Evolutionary conservation across 2,113 vertebrate genomes (phyloP).

Genomic region (Cricetomys ansorgei): DNA sequence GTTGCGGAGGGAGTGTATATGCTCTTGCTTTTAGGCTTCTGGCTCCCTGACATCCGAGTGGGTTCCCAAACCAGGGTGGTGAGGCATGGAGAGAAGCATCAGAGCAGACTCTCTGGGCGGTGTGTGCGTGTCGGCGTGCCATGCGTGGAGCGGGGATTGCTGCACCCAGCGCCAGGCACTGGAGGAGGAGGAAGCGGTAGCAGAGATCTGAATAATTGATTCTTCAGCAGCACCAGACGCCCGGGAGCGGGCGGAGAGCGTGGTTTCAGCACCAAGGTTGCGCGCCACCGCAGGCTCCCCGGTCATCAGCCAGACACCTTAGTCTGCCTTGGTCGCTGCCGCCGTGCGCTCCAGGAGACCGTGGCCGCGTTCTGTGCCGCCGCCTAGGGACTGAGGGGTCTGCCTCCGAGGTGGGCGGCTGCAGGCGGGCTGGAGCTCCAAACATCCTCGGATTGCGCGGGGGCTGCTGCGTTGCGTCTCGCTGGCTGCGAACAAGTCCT

Average conservation of each 20-base stretch:
- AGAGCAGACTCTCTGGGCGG: slow-evolving; percentile 61
- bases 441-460: slow-evolving; percentile 53
- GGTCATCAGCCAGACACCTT: slow-evolving; percentile 29
- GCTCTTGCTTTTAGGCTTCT: slow-evolving; percentile 32
- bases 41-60: slow-evolving; percentile 60
- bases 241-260: slow-evolving; percentile 69
- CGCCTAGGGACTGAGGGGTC: slow-evolving; percentile 72
- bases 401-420: slow-evolving; percentile 51
- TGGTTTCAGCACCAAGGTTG: slow-evolving; percentile 68
- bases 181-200: slow-evolving; percentile 71
- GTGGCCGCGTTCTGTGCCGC: slow-evolving; percentile 49
- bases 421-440: slow-evolving; percentile 42
- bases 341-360: slow-evolving; percentile 51
- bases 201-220: slow-evolving; percentile 79
- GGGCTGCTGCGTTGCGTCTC: slow-evolving; percentile 73
- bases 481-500: slow-evolving; percentile 67
- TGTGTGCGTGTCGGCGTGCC: slow-evolving; percentile 63
- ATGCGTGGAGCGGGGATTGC: slow-evolving; percentile 61
- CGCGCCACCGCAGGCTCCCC: slow-evolving; percentile 32
- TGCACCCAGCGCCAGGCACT: slow-evolving; percentile 67
- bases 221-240: slow-evolving; percentile 75
- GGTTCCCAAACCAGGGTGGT: slow-evolving; percentile 54
- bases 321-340: background rate
- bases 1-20: background rate
- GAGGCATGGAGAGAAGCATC: slow-evolving; percentile 40